Conservation (phyloP, 2,888 invertebrate genomes). For the Plemyria rubiginata region DNA sequence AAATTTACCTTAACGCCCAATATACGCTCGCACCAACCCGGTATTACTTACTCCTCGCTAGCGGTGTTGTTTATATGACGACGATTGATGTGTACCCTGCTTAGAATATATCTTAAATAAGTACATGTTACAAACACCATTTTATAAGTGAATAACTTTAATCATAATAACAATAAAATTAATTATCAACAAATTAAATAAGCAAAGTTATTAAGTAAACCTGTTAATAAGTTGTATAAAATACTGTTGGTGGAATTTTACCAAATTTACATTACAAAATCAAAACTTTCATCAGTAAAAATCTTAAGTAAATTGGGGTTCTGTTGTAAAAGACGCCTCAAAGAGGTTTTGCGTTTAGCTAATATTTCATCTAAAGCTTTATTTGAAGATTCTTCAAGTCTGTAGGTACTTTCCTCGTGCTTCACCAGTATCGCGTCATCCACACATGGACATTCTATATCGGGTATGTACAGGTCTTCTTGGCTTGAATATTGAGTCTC, state of each 20-base stretch:
- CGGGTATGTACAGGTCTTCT: constrained; percentile 54
- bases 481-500: constrained; percentile 73
- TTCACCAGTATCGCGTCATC: constrained; percentile 33
- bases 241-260: background rate
- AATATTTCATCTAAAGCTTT: constrained; percentile 49
- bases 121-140: background rate
- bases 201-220: background rate
- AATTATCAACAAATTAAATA: background rate
- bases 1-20: constrained; percentile 81
- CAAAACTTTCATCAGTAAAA: constrained; percentile 71
- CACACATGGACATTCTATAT: constrained; percentile 57
- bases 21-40: constrained; percentile 67
- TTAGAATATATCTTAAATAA: background rate
- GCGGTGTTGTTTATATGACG: constrained; percentile 76
- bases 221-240: background rate
- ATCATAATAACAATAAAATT: background rate
- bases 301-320: constrained; percentile 69
- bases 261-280: constrained; percentile 52
- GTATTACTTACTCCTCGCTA: constrained; percentile 82
- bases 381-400: constrained; percentile 39
- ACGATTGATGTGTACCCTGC: constrained; percentile 53
- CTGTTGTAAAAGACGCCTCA: constrained; percentile 56
- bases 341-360: constrained; percentile 57
- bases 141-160: background rate
- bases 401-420: constrained; percentile 23